Conservation (phyloP, 2,797 vertebrate genomes). For the Ceyx erithaca region DNA sequence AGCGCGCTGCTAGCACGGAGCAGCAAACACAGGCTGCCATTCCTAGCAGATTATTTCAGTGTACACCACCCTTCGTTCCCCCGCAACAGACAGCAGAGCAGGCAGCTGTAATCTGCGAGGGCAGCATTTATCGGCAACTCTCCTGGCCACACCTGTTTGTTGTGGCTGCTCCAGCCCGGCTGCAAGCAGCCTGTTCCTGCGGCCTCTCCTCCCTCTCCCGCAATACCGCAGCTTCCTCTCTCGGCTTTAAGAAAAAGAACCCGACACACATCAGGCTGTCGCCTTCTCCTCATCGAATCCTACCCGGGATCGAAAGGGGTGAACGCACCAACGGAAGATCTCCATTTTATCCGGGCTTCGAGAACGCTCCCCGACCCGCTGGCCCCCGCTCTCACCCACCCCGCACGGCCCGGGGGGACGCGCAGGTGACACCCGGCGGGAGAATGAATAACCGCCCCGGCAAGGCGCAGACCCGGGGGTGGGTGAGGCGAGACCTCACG, state of each 20-base stretch:
- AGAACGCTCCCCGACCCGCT: not conserved
- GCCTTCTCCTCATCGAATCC: not conserved
- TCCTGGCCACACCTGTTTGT: conserved; percentile 36
- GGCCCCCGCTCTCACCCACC: not conserved
- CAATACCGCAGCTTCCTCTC: not conserved
- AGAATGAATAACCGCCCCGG: not conserved
- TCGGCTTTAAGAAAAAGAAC: not conserved
- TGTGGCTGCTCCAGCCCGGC: conserved; percentile 8
- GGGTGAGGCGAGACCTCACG: no score
- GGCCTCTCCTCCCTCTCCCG: not conserved
- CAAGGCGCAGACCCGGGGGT: not conserved
- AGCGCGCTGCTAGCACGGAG: not conserved
- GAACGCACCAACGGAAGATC: not conserved
- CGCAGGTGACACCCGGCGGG: not conserved
- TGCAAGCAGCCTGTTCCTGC: not conserved
- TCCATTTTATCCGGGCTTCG: not conserved
- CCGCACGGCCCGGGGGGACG: not conserved
- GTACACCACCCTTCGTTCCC: not conserved
- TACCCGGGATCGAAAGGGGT: not conserved
- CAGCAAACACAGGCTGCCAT: not conserved
- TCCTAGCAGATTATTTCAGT: not conserved
- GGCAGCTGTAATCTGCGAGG: not conserved
- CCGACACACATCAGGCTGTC: not conserved
- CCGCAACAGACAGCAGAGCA: not conserved
- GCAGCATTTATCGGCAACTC: not conserved